phyloP scores from a whole-genome alignment of 2,113 vertebrate genomes.

The Accipiter virgatus region DNA sequence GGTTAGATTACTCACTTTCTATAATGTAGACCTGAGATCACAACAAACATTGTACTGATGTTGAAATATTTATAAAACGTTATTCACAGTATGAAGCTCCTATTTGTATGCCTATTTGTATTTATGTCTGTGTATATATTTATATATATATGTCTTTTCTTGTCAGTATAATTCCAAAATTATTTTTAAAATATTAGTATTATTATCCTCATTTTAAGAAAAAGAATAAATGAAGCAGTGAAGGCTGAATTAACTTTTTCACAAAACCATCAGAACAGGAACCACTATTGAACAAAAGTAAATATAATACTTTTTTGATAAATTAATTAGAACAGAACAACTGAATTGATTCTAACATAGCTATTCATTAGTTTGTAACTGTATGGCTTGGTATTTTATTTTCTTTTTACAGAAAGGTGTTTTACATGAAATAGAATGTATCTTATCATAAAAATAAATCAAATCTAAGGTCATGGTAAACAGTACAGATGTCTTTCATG shows the following conservation, averaged over 20 bases:
- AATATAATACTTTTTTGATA: not conserved
- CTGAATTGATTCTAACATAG: not conserved
- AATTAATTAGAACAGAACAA: not conserved
- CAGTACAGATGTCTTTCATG: not conserved
- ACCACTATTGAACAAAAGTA: not conserved
- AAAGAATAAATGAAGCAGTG: not conserved
- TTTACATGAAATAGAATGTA: not conserved
- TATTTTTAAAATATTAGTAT: not conserved
- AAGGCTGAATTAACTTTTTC: not conserved
- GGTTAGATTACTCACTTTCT: not conserved
- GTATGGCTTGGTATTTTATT: not conserved
- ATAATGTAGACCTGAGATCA: not conserved
- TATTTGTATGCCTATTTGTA: not conserved
- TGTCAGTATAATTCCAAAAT: not conserved
- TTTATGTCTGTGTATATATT: not conserved
- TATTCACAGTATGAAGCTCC: not conserved
- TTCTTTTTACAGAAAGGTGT: not conserved
- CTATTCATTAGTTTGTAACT: not conserved
- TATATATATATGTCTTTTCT: not conserved
- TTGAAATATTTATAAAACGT: not conserved
- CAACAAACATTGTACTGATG: not conserved
- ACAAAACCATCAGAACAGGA: not conserved
- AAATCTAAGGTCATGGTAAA: not conserved
- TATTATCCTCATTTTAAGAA: not conserved
- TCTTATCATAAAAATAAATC: not conserved